A percentile compares a stretch with the other conserved stretches of the same genome.
phyloP scores from a whole-genome alignment of 2,113 vertebrate species.

The Chaetura pelagica region DNA sequence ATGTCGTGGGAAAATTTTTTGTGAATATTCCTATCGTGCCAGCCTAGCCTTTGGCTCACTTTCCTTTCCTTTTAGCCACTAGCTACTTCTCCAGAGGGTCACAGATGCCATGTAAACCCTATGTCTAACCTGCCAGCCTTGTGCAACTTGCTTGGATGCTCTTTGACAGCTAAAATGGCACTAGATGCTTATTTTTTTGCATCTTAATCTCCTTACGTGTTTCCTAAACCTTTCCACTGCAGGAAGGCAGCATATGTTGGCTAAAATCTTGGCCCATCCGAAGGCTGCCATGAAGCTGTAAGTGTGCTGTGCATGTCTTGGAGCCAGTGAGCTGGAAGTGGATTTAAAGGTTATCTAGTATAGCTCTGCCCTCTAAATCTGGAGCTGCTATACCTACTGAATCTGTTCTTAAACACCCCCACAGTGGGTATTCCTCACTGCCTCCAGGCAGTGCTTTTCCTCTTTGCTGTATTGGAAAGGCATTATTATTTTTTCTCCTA shows the following conservation, averaged over 20 bases:
- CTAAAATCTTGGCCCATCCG: neutral
- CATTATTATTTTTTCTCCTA: neutral
- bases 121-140: neutral
- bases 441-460: neutral
- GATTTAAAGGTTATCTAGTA: neutral
- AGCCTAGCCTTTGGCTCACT: neutral
- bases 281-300: neutral
- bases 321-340: neutral
- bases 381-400: neutral
- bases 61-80: neutral
- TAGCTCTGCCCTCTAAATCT: neutral
- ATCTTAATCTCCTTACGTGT: neutral
- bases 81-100: neutral
- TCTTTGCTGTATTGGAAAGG: neutral
- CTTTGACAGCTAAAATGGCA: neutral
- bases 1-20: neutral
- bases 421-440: neutral
- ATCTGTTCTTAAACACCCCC: neutral
- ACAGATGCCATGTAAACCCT: neutral
- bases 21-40: neutral
- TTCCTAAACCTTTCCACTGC: neutral
- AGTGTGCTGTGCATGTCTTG: rapidly evolving
- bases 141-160: neutral
- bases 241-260: neutral
- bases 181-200: neutral